phyloP scores from a whole-genome alignment of 2,113 vertebrate genomes.

The human region GRCh38 chr5:80091501-80092000 shows the following conservation, averaged over 20 bases:
- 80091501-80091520: no score
- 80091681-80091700: neutral
- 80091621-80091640: neutral
- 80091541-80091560: neutral
- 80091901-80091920: conserved; percentile 61
- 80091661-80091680: neutral
- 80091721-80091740: neutral
- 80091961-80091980: neutral
- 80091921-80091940: neutral
- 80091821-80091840: neutral
- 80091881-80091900: conserved; percentile 34
- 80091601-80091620: neutral
- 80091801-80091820: neutral
- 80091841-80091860: neutral
- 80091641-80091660: neutral
- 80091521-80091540: no score
- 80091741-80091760: neutral
- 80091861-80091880: neutral
- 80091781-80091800: neutral
- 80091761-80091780: neutral
- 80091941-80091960: neutral
- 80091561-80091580: neutral
- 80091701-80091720: neutral
- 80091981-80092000: neutral
- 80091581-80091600: neutral